These are phyloP conservation scores for Chrysoperla carnea DNA, from an alignment of 1,140 invertebrate genomes.

Conservation along the genomic window DNA sequence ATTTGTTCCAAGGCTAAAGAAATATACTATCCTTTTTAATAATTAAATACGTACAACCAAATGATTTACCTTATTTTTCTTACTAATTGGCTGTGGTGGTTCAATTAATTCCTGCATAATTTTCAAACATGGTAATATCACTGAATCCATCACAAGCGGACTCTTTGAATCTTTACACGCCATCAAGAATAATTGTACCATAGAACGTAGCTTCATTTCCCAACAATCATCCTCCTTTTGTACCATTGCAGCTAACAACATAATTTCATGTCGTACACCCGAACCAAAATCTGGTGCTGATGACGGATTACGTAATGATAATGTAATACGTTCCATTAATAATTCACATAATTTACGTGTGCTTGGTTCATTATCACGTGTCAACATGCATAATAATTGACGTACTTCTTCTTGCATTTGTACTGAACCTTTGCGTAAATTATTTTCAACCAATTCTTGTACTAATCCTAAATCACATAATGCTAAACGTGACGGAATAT, in stretches of 20 bases:
- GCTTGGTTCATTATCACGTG: constrained; percentile 70
- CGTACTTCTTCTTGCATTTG: constrained; percentile 75
- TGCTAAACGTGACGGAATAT: constrained; percentile 52
- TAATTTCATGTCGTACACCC: constrained; percentile 72
- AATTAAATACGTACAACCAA: too few relatives aligned
- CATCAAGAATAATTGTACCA: constrained; percentile 70
- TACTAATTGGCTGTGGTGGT: constrained; percentile 37
- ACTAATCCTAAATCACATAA: constrained; percentile 77
- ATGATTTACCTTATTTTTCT: constrained; percentile 33
- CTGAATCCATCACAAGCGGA: constrained; percentile 56
- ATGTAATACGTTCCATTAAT: constrained; percentile 63
- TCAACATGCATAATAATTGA: constrained; percentile 76
- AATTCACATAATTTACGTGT: constrained; percentile 73
- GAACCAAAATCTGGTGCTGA: constrained; percentile 44
- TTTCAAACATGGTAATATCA: constrained; percentile 67
- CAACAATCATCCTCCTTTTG: constrained; percentile 89
- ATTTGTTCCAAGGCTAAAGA: too few relatives aligned
- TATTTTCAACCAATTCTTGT: constrained; percentile 78
- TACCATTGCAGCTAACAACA: constrained; percentile 69
- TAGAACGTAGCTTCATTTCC: constrained; percentile 80
- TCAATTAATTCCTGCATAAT: constrained; percentile 66
- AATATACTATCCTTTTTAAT: too few relatives aligned
- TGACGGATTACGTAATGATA: constrained; percentile 42
- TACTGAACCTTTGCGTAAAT: constrained; percentile 60
- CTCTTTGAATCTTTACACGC: constrained; percentile 49